Base-by-base conservation (phyloP, 2,888 invertebrate genomes). In the Bhutanitis thaidina region DNA sequence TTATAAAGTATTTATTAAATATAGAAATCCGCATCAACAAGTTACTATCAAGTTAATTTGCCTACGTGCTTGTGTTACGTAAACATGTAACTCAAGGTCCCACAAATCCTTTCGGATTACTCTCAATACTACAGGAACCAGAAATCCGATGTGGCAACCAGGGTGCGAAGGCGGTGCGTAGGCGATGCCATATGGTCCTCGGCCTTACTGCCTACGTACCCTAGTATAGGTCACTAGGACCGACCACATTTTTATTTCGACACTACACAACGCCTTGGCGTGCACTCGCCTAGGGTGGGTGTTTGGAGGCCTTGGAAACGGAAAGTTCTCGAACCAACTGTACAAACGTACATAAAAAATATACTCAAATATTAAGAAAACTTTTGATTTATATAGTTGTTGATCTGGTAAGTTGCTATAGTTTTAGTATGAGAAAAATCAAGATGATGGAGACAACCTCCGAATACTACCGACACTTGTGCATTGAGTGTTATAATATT, bases 151-250 rank as follows among this genome's bases (percentile, higher is more conserved):
- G 62, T 56, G 62, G 60, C 58, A 61, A 66, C 57, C 65, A 66
- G 71, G 71, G 43, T 55, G 67, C 69, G 75, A 64, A 63, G 78
- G 81, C 67, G 76, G 64, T 57, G 55, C 59, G 84, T 79, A 62
- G 77, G 82, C 59, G 71, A 56, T 32, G 59, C 71, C 82, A 83
- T 80, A 79, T 80, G 79, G 67, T 68, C 55, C 58, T 55, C 61
- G 68, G 59, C 81, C 85, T 82, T 80, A 50, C 64, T 60, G 59
- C 50, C 69, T 61, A 61, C 78, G 69, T 67, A 69, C 73, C 60
- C 67, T 60, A 58, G 60, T 67, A 60, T 64, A 74, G 68, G 71
- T 72, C 71, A 65, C 49, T 44, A 57, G 50, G 57, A 50, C 49
- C 56, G 57, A 50, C 49, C 56, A 20, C 40, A 51, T 54, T 50